Evolutionary conservation across 2,888 invertebrate genomes (phyloP), one percentile per base, ranked within the genome.

Genomic region (Harpalus rufipes): DNA sequence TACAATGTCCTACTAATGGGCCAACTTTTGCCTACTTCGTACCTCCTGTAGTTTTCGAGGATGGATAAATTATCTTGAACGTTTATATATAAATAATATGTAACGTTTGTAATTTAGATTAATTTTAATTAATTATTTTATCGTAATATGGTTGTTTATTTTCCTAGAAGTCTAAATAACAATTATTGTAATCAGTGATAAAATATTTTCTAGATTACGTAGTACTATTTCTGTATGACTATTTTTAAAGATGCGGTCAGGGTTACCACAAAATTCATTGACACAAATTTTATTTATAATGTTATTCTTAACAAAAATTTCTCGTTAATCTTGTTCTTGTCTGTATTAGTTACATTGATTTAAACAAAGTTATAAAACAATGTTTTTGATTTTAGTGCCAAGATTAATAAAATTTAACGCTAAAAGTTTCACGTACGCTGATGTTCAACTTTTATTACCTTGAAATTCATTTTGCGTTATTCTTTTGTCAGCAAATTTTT

Each of bases 191-290:
- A 44, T 74, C 41, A 41, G 4, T 18, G 72, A 74, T 74, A 74
- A 74, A 7, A 74, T 18, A 18, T 74, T 41, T 44, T 7, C 41
- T 10, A 18, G 63, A 63, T 63, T 21, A 63, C 63, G 12, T 51
- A 68, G 5, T 12, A 7, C 21, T 63, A 63, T 6, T n/a, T n/a
- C 8, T 44, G 18, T 39, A n/a, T 41, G 44, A n/a, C 18, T 74
- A 74, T 74, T 74, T 74, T 18, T 74, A 74, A 74, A 44, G 44
- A 74, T 74, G 41, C 72, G 72, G 72, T 74, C 72, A 74, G 72
- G 72, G 72, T 74, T 74, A 74, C 12, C 12, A 51, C 12, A 18
- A 63, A 61, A 18, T 61, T 18, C 61, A 61, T 63, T 63, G 63
- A 63, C 63, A 68, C 32, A 39, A 68, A 74, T 51, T 51, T 10